phyloP scores from a whole-genome alignment of 2,113 vertebrate species.

The Campylorhamphus procurvoides region DNA sequence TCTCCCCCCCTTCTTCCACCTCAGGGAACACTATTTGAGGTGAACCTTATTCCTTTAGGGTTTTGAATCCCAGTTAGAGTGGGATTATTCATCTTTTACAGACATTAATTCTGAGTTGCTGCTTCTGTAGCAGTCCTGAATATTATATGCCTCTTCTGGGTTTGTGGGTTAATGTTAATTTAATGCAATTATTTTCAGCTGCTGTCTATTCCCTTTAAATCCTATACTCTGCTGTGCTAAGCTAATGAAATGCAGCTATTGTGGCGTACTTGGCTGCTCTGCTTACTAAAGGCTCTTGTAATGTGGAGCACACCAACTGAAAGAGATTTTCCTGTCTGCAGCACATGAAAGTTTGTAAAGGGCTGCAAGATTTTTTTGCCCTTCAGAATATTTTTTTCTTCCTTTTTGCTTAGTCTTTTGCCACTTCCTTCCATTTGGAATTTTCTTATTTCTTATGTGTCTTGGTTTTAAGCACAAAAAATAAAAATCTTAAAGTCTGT shows the following conservation, averaged over 20 bases:
- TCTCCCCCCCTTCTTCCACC: no score
- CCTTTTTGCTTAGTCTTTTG: not conserved
- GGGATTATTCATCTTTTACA: not conserved
- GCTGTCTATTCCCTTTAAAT: constrained; percentile 41
- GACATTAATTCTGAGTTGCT: not conserved
- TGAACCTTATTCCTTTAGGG: constrained; percentile 15
- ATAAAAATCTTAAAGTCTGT: not conserved
- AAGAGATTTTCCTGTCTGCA: constrained; percentile 1
- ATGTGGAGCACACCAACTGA: not conserved
- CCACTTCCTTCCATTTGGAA: not conserved
- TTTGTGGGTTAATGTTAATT: constrained; percentile 52
- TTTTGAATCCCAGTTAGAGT: not conserved
- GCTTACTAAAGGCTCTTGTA: not conserved
- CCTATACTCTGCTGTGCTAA: not conserved
- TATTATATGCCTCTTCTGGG: constrained; percentile 22
- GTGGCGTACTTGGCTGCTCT: not conserved
- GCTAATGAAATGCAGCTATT: constrained; percentile 4
- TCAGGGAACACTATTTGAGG: not conserved
- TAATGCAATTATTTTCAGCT: constrained; percentile 47
- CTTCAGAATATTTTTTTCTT: not conserved
- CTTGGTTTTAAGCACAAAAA: not conserved
- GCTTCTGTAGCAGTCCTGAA: not conserved
- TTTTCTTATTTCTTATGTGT: not conserved
- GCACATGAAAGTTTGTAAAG: not conserved
- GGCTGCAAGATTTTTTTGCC: not conserved